Evolutionary conservation across 2,888 invertebrate genomes (phyloP).

Genomic region (Ectropis crepuscularia): DNA sequence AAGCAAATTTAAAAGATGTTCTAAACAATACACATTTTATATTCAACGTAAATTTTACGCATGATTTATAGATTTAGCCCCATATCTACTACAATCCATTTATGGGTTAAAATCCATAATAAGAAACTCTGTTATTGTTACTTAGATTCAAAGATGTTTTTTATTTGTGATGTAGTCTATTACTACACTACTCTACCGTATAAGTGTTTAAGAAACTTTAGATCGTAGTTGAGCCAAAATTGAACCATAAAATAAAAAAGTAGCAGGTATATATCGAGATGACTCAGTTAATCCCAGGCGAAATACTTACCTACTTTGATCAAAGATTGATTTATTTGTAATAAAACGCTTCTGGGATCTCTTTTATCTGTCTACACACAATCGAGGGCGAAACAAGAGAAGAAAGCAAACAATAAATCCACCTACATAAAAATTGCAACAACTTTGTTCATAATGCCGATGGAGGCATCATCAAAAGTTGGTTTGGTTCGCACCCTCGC

Average conservation of each 20-base stretch:
- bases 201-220: too few relatives aligned
- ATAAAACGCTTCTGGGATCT: conserved; percentile 68
- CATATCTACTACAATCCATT: too few relatives aligned
- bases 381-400: conserved; percentile 73
- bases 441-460: conserved; percentile 84
- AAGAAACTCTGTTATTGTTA: too few relatives aligned
- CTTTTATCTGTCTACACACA: conserved; percentile 78
- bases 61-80: too few relatives aligned
- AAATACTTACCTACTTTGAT: conserved; percentile 54
- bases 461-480: conserved; percentile 84
- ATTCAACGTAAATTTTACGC: too few relatives aligned
- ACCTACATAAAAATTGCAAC: conserved; percentile 83
- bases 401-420: conserved; percentile 80
- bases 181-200: too few relatives aligned
- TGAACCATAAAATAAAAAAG: conserved; percentile 22
- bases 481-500: conserved; percentile 83
- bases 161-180: too few relatives aligned
- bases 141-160: too few relatives aligned
- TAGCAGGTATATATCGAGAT: conserved; percentile 44
- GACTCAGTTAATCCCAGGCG: conserved; percentile 57
- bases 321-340: conserved; percentile 74
- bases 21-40: too few relatives aligned
- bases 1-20: too few relatives aligned
- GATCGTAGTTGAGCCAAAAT: too few relatives aligned
- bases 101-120: too few relatives aligned